These are phyloP conservation scores for Sinocyclocheilus maitianheensis DNA, from an alignment of 2,113 vertebrate genomes.

Conservation along the genomic window DNA sequence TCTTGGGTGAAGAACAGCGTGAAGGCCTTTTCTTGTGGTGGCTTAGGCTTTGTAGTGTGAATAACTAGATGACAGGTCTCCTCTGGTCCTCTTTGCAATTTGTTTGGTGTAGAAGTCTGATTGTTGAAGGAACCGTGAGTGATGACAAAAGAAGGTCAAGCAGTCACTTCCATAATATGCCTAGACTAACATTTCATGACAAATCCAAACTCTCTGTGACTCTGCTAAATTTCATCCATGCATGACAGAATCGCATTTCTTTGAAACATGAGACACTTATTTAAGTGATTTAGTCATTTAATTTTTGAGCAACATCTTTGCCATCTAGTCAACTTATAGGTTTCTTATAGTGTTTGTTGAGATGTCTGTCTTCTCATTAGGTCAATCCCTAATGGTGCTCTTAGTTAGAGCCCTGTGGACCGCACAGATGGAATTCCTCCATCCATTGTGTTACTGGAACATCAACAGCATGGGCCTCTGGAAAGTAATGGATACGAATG, in stretches of 20 bases:
- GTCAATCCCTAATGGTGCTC: neutral
- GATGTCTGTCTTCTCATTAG: neutral
- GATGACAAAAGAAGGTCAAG: conserved; percentile 38
- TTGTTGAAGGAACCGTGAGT: conserved; percentile 18
- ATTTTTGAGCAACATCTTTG: neutral
- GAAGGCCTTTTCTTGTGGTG: conserved; percentile 17
- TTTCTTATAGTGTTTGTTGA: neutral
- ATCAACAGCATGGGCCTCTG: conserved; percentile 32
- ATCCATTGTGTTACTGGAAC: conserved; percentile 35
- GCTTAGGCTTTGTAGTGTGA: conserved; percentile 32
- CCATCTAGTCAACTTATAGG: neutral
- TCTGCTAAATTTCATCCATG: neutral
- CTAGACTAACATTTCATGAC: conserved; percentile 27
- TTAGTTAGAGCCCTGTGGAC: conserved; percentile 2
- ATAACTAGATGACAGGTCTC: conserved; percentile 22
- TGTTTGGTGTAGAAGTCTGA: conserved; percentile 7
- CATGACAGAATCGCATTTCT: conserved; percentile 36
- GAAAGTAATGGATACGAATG: conserved; percentile 37
- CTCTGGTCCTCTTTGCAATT: conserved; percentile 32
- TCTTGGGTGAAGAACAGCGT: conserved; percentile 15
- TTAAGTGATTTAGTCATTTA: conserved; percentile 51
- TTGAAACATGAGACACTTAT: conserved; percentile 65
- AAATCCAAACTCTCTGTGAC: conserved; percentile 24
- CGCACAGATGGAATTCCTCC: conserved; percentile 22
- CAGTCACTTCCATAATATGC: conserved; percentile 24